Percentiles rank a stretch among this genome's conserved stretches.
phyloP scores from a whole-genome alignment of 2,113 vertebrate genomes.

The Gulo gulo region DNA sequence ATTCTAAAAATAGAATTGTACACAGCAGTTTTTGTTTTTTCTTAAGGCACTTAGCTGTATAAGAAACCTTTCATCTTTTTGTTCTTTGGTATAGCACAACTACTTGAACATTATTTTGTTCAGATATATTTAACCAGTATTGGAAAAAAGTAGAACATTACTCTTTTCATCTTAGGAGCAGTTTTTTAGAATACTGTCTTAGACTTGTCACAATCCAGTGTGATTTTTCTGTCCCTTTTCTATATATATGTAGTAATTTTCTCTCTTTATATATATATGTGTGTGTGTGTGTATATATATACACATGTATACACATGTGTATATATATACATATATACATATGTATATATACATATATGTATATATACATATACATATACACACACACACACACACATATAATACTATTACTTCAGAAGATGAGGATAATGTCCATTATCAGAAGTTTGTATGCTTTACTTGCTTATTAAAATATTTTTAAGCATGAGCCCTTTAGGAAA shows the following conservation, averaged over 20 bases:
- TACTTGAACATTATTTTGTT: slow-evolving; percentile 44
- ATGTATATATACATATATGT: no score
- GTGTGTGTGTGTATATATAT: no score
- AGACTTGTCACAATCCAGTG: not conserved
- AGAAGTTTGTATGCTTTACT: slow-evolving; percentile 21
- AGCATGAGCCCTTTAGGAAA: not conserved
- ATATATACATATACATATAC: no score
- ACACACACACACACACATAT: not conserved
- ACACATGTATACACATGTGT: no score
- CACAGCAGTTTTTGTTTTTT: slow-evolving; percentile 46
- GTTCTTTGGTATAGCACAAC: not conserved
- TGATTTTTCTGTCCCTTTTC: slow-evolving; percentile 15
- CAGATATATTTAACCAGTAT: not conserved
- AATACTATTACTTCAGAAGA: not conserved
- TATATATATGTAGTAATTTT: not conserved
- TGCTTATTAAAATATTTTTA: slow-evolving; percentile 4
- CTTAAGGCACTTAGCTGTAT: slow-evolving; percentile 43
- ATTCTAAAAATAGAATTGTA: slow-evolving; percentile 65
- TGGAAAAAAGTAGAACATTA: not conserved
- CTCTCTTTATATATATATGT: no score
- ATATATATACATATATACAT: no score
- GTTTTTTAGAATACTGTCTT: not conserved
- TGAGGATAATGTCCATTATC: slow-evolving; percentile 28
- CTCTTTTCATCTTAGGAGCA: not conserved
- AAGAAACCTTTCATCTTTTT: slow-evolving; percentile 37